phyloP scores from a whole-genome alignment of 2,113 vertebrate genomes.

The Chaetorhynchus papuensis region DNA sequence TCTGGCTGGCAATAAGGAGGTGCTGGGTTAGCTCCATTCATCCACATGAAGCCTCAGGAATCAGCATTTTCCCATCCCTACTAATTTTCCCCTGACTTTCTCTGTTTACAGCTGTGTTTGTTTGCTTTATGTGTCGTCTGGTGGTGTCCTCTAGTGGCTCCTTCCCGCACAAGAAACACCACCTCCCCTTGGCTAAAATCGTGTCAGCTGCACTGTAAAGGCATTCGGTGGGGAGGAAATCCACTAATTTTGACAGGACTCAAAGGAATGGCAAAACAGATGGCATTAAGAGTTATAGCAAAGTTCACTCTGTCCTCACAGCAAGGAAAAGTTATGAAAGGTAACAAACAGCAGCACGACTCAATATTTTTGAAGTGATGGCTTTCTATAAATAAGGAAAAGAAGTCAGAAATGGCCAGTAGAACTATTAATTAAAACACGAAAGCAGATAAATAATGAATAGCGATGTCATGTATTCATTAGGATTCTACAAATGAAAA shows the following conservation, averaged over 20 bases:
- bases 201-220: not conserved
- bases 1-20: not conserved
- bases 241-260: not conserved
- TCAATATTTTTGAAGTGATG: not conserved
- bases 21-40: not conserved
- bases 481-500: slow-evolving; percentile 63
- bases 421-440: slow-evolving; percentile 44
- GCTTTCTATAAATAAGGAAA: not conserved
- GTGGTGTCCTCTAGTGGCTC: slow-evolving; percentile 43
- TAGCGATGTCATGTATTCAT: slow-evolving; percentile 24
- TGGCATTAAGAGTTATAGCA: not conserved
- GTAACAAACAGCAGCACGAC: not conserved
- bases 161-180: not conserved
- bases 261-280: not conserved
- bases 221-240: not conserved
- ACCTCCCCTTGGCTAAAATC: not conserved
- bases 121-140: not conserved
- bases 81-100: not conserved
- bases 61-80: not conserved
- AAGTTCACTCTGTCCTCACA: not conserved
- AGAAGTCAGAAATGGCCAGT: not conserved
- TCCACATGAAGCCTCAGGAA: not conserved
- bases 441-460: slow-evolving; percentile 53
- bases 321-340: not conserved
- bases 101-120: not conserved